These are phyloP conservation scores for Aricia agestis DNA, from an alignment of 1,140 invertebrate species.

Conservation along the genomic window DNA sequence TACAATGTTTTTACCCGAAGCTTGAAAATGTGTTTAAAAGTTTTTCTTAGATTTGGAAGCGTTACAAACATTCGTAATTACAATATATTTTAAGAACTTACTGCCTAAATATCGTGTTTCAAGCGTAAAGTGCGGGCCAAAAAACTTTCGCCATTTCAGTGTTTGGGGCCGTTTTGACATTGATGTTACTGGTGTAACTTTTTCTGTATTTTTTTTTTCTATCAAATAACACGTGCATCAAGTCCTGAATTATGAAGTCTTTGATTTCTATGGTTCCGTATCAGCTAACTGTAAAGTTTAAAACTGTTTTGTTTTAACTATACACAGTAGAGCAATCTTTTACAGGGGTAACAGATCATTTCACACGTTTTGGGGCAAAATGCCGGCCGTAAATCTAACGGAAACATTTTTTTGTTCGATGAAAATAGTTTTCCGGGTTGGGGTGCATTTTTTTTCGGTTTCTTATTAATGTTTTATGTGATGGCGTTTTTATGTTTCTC, in stretches of 20 bases:
- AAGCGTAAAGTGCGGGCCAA: no score
- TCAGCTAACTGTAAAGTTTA: no score
- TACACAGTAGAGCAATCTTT: no score
- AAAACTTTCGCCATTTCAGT: no score
- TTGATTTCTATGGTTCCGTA: no score
- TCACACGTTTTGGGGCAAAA: constrained; percentile 62
- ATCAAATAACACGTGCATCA: no score
- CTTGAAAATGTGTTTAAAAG: neutral
- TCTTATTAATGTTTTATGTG: constrained; percentile 18
- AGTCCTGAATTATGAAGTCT: no score
- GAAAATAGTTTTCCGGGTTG: constrained; percentile 71
- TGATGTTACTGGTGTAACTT: no score
- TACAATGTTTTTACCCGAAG: neutral
- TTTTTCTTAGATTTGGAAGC: neutral
- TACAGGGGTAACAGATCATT: constrained; percentile 61
- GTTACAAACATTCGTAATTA: neutral
- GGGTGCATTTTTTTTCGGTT: constrained; percentile 38
- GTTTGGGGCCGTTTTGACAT: no score
- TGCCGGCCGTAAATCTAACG: constrained; percentile 68
- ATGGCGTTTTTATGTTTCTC: constrained; percentile 14
- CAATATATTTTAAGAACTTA: neutral
- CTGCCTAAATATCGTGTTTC: neutral
- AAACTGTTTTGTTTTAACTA: no score
- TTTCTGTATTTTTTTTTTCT: no score
- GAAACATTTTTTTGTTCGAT: constrained; percentile 66